Evolutionary conservation across 2,113 vertebrate species (phyloP), one percentile per base, ranked within the genome.

Genomic region (Falco punctatus): DNA sequence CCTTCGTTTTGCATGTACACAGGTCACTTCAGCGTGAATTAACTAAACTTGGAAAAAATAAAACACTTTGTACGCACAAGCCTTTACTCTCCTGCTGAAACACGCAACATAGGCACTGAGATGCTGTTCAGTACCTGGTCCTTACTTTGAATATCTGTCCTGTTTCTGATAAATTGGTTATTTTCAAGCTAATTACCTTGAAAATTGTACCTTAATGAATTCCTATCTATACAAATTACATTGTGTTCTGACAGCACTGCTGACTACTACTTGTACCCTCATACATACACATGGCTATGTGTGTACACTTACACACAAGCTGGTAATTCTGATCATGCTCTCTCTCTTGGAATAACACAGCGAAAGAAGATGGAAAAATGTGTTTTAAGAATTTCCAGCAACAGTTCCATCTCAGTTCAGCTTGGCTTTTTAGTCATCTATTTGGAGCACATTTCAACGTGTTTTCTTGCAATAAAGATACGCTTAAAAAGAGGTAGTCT

Each of bases 111-210:
- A 40, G 28, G 52, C 35, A 48, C 48, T 58, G 57, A 75, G 80
- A 85, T 48, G 51, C 49, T n/a, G 38, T 28, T 64, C 51, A 26
- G 30, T 75, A 75, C 65, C 44, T 65, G 51, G 26, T 85, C 57
- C 49, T 75, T 80, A 70, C 44, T 32, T 75, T 42, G 55, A 75
- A 22, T 65, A 54, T 65, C 89, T 46, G 20, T 52, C n/a, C 27
- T 28, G n/a, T 54, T 75, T 75, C 80, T 94, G 85, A 94, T 49
- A 81, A 92, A 92, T 83, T 71, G 69, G 5, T 70, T 70, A 75
- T 92, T 94, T 94, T 92, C 74, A 88, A 71, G 57, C 51, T 92
- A 88, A 92, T 81, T 88, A 85, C 80, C 75, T 81, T 48, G 62
- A 92, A 92, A 92, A 88, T 92, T 71, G 71, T 59, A 85, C 26